These are phyloP conservation scores for Teleogryllus oceanicus DNA, from an alignment of 2,888 invertebrate genomes.

Conservation along the genomic window DNA sequence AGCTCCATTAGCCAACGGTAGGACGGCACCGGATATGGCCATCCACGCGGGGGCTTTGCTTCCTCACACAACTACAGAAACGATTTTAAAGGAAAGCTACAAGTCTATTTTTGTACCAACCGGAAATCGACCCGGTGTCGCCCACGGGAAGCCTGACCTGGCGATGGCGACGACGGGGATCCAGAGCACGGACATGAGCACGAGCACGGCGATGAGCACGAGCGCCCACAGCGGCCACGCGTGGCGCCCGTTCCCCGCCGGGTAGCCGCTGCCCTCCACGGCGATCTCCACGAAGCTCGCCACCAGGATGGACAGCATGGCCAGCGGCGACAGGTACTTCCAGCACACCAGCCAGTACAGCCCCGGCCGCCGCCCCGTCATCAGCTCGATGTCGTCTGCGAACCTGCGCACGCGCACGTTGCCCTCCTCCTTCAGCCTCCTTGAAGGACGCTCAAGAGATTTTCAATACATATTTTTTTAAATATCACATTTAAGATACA, in stretches of 20 bases:
- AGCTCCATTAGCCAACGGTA: too few relatives aligned
- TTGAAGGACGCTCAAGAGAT: too few relatives aligned
- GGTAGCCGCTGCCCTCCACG: slow-evolving; percentile 77
- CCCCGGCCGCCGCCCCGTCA: slow-evolving; percentile 86
- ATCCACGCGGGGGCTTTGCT: too few relatives aligned
- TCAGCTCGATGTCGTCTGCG: slow-evolving; percentile 89
- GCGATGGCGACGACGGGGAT: slow-evolving; percentile 78
- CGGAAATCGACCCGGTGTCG: too few relatives aligned
- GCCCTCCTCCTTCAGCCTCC: too few relatives aligned
- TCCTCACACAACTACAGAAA: too few relatives aligned
- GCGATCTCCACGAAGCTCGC: slow-evolving; percentile 80
- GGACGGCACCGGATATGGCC: too few relatives aligned
- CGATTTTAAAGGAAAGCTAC: too few relatives aligned
- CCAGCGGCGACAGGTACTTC: slow-evolving; percentile 87
- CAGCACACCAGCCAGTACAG: slow-evolving; percentile 92
- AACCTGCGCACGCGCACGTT: slow-evolving; percentile 57
- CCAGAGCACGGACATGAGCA: slow-evolving; percentile 81
- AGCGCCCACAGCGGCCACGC: slow-evolving; percentile 89
- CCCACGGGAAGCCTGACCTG: slow-evolving; percentile 54
- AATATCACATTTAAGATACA: too few relatives aligned
- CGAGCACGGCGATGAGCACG: slow-evolving; percentile 66
- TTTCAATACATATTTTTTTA: too few relatives aligned
- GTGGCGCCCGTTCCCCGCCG: slow-evolving; percentile 77
- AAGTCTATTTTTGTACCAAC: too few relatives aligned
- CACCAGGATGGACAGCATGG: slow-evolving; percentile 80